Percentiles rank a stretch among this genome's conserved stretches.
Conservation (phyloP, 92 coral and sea anemone species). For the Phenganax subtilis region DNA sequence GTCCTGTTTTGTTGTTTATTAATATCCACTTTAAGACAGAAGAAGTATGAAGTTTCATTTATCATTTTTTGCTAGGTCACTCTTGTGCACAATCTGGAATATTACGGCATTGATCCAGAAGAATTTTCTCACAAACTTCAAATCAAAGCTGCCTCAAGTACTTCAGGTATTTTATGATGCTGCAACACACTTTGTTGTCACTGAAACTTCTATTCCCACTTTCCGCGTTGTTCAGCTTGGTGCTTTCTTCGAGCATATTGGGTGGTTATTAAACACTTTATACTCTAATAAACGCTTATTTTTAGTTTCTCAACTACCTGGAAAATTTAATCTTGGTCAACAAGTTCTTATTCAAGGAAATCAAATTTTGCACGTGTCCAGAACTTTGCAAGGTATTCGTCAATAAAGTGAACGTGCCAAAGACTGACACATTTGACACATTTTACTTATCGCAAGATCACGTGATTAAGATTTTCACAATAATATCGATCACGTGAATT, state of each 20-base stretch:
- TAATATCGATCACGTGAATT: too few species aligned
- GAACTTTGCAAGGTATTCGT: slow-evolving; percentile 66
- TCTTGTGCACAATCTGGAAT: slow-evolving; percentile 72
- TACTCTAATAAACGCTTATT: background rate
- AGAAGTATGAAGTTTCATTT: background rate
- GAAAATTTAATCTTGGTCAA: slow-evolving; percentile 73
- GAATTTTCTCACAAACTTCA: slow-evolving; percentile 88
- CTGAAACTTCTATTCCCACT: background rate
- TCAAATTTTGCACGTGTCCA: slow-evolving; percentile 72
- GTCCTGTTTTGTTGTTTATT: background rate
- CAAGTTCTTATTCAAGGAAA: slow-evolving; percentile 90
- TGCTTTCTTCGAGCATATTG: background rate
- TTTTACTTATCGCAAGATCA: background rate
- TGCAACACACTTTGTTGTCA: background rate
- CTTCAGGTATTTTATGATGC: slow-evolving; percentile 59
- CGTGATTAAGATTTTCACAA: too few species aligned
- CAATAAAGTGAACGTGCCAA: background rate
- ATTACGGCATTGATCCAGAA: slow-evolving; percentile 81
- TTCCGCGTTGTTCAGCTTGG: background rate
- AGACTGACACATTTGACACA: background rate
- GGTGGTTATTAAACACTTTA: background rate
- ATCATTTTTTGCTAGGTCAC: slow-evolving; percentile 63
- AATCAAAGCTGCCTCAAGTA: slow-evolving; percentile 86
- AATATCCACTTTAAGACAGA: background rate
- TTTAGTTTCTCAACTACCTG: slow-evolving; percentile 91